These are phyloP conservation scores for Phortica okadai DNA, from an alignment of 2,888 invertebrate species.

Conservation along the genomic window DNA sequence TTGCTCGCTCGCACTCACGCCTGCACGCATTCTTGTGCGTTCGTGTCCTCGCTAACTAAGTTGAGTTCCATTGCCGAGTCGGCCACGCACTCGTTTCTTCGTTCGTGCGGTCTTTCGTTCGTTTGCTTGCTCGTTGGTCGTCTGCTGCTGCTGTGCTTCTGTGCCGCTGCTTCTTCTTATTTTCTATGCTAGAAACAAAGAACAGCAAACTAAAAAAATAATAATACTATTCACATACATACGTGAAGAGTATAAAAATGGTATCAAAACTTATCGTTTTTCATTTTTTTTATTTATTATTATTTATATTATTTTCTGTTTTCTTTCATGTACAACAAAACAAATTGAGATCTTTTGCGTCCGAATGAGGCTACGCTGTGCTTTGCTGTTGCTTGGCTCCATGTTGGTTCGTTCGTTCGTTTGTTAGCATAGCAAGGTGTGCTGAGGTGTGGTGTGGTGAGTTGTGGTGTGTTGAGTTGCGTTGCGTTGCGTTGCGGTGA, in stretches of 20 bases:
- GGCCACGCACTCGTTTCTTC: not conserved
- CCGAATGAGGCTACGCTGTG: not conserved
- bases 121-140: not conserved
- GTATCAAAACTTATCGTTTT: no score
- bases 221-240: no score
- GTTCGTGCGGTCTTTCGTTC: not conserved
- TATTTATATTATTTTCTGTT: not conserved
- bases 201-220: no score
- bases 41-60: no score
- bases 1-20: not conserved
- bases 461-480: no score
- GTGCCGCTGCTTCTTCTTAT: not conserved
- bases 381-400: not conserved
- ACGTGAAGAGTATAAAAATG: no score
- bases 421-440: not conserved
- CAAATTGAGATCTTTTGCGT: not conserved
- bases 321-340: not conserved
- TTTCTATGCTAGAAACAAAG: not conserved
- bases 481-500: no score
- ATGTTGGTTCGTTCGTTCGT: not conserved
- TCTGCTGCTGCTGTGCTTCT: no score
- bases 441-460: no score
- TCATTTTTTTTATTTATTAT: no score
- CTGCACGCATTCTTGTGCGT: not conserved
- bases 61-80: no score